These are phyloP conservation scores for Zoanthus gigantus DNA, from an alignment of 92 coral and sea anemone species.

Conservation along the genomic window DNA sequence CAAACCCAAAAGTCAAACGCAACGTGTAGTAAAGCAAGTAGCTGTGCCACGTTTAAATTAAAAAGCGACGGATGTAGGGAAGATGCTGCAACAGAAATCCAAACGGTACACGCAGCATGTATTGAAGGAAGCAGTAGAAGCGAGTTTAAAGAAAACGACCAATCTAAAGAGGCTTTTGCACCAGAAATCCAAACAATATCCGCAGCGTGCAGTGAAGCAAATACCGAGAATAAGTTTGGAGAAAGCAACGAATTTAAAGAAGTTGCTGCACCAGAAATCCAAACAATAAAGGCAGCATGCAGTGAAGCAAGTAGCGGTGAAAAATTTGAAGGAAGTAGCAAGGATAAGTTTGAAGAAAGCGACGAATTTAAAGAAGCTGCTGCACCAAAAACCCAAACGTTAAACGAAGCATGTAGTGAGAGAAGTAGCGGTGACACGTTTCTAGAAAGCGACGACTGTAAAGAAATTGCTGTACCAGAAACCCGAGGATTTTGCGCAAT, in stretches of 20 bases:
- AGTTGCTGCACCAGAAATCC: background rate
- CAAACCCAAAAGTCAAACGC: no score
- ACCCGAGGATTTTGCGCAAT: no score
- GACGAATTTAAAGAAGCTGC: background rate
- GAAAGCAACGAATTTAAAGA: background rate
- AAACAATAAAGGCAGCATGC: background rate
- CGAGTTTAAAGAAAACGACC: background rate
- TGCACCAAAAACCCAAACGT: background rate
- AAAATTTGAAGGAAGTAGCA: no score
- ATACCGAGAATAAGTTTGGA: background rate
- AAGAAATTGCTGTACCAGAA: no score
- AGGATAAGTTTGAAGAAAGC: background rate
- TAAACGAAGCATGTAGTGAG: background rate
- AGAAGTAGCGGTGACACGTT: no score
- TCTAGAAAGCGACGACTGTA: background rate
- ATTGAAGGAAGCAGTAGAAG: background rate
- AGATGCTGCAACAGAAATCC: background rate
- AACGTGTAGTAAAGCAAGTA: background rate
- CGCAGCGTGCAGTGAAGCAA: no score
- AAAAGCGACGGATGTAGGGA: background rate
- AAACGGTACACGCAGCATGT: background rate
- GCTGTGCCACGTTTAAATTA: background rate
- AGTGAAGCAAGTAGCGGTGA: background rate
- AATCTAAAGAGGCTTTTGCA: no score
- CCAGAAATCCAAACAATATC: no score